These are phyloP conservation scores for Eulemur mongoz DNA, from an alignment of 2,797 vertebrate species.

Conservation along the genomic window DNA sequence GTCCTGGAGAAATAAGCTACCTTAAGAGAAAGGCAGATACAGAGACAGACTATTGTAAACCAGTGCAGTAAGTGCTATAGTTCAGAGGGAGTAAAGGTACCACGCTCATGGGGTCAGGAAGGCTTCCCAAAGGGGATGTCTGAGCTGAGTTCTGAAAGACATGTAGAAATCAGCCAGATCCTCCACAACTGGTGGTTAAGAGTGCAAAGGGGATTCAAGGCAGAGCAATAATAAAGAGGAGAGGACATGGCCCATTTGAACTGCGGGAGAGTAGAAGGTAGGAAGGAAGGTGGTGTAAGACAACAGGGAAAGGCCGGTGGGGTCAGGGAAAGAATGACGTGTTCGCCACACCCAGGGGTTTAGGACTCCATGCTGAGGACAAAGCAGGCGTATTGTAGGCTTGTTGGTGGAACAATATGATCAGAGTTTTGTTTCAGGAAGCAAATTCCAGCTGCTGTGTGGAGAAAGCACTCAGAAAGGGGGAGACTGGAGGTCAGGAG, in stretches of 20 bases:
- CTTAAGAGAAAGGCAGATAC: not conserved
- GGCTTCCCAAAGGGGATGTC: not conserved
- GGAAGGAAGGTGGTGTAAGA: not conserved
- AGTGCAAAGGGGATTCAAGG: not conserved
- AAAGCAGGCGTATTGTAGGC: not conserved
- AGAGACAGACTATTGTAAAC: not conserved
- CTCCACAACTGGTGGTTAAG: not conserved
- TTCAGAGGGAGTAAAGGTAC: not conserved
- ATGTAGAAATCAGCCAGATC: not conserved
- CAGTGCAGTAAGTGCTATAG: not conserved
- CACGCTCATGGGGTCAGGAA: not conserved
- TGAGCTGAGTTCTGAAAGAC: not conserved
- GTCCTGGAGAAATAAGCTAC: not conserved
- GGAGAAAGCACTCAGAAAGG: not conserved
- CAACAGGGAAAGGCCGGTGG: not conserved
- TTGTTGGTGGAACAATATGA: not conserved
- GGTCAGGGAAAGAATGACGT: not conserved
- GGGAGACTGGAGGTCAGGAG: not conserved
- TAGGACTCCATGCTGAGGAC: not conserved
- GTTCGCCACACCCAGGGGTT: not conserved
- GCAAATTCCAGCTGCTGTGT: not conserved
- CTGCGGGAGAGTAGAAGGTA: not conserved
- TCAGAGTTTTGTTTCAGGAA: not conserved
- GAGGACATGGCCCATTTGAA: not conserved
- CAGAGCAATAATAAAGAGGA: not conserved